Evolutionary conservation across 2,888 invertebrate genomes (phyloP).

Genomic region (Lycophotia porphyrea): DNA sequence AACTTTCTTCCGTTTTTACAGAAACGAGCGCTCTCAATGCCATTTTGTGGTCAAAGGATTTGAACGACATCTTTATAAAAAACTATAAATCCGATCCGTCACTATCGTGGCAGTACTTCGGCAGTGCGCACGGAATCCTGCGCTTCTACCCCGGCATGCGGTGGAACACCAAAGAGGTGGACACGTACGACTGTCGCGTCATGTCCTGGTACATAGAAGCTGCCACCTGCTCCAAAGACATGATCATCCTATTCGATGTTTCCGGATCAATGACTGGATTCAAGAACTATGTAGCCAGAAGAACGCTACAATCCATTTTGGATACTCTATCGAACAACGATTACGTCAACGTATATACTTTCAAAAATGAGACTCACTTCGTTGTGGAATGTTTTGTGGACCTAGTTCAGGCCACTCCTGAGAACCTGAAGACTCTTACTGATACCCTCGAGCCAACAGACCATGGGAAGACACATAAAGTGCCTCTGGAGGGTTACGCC

Average conservation of each 20-base stretch:
- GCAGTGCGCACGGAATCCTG: constrained; percentile 97
- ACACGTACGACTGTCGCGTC: constrained; percentile 97
- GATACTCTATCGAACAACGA: constrained; percentile 99
- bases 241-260: constrained; percentile 97
- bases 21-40: constrained; percentile 81
- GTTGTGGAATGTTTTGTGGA: constrained; percentile 96
- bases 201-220: constrained; percentile 99
- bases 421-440: constrained; percentile 94
- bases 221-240: constrained; percentile 99
- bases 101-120: constrained; percentile 99
- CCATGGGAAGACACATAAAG: constrained; percentile 81
- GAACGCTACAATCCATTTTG: constrained; percentile 96
- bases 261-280: constrained; percentile 99
- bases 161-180: constrained; percentile 90
- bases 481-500: constrained; percentile 94
- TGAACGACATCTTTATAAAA: constrained; percentile 95
- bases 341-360: constrained; percentile 97
- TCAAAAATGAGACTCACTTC: constrained; percentile 93
- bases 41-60: constrained; percentile 96
- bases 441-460: constrained; percentile 90
- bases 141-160: constrained; percentile 96
- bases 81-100: constrained; percentile 97
- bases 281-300: constrained; percentile 93
- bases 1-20: constrained; percentile 71
- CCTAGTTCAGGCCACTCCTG: constrained; percentile 96